Conservation (phyloP, 2,888 invertebrate species). For the Drosophila dives region DNA sequence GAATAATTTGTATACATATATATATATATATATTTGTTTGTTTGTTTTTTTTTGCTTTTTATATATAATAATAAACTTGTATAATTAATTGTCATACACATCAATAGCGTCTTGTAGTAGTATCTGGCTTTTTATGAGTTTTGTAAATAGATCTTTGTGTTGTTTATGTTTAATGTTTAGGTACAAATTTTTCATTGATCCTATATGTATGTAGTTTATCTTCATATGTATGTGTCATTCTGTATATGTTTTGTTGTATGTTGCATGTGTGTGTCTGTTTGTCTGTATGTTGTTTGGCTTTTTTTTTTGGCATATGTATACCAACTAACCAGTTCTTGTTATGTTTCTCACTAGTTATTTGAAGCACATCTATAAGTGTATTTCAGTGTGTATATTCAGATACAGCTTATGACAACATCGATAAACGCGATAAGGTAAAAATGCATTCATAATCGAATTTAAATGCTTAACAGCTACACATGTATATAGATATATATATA, state of each 20-base stretch:
- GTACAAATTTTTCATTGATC: conserved; percentile 69
- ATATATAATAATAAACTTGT: conserved; percentile 58
- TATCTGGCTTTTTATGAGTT: conserved; percentile 22
- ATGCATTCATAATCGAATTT: conserved; percentile 69
- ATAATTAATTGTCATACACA: conserved; percentile 79
- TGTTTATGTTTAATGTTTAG: conserved; percentile 52
- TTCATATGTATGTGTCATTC: conserved; percentile 41
- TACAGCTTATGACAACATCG: conserved; percentile 50
- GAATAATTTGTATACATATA: conserved; percentile 50
- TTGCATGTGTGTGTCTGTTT: conserved; percentile 10
- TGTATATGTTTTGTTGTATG: conserved; percentile 46
- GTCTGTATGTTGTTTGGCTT: conserved; percentile 15
- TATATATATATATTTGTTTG: conserved; percentile 22
- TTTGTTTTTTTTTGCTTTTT: not conserved
- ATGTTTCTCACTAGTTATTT: conserved; percentile 44
- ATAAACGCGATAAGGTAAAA: conserved; percentile 63
- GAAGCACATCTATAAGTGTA: conserved; percentile 65
- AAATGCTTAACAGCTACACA: conserved; percentile 75
- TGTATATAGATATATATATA: conserved; percentile 52
- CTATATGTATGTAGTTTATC: conserved; percentile 20
- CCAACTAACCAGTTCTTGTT: conserved; percentile 51
- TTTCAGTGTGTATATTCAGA: conserved; percentile 32
- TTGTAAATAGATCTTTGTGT: conserved; percentile 56
- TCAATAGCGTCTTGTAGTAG: conserved; percentile 58
- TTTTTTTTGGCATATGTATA: conserved; percentile 69